Percentiles rank a stretch among this genome's conserved stretches.
Evolutionary conservation across 2,797 vertebrate species (phyloP).

Genomic region (Ceryle rudis): DNA sequence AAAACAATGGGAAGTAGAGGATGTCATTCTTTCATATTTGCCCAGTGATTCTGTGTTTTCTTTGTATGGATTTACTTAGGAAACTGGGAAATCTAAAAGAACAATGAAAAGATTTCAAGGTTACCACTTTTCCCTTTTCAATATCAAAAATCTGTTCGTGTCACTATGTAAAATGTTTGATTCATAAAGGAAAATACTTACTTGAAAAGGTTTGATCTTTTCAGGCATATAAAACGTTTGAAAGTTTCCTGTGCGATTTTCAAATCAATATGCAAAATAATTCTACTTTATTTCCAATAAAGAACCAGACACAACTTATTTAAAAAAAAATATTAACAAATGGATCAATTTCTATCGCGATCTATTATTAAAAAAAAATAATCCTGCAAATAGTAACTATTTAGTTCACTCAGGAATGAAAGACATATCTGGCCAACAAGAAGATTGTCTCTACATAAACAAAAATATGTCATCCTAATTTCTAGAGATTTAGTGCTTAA

Average conservation of each 20-base stretch:
- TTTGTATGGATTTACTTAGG: slow-evolving; percentile 62
- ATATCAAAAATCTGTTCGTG: background rate
- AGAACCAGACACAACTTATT: background rate
- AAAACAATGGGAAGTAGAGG: slow-evolving; percentile 71
- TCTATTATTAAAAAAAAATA: too few species aligned
- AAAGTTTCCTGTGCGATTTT: background rate
- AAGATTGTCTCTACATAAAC: background rate
- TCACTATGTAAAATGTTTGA: background rate
- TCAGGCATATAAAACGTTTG: background rate
- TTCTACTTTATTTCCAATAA: background rate
- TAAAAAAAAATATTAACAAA: background rate
- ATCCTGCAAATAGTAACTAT: background rate
- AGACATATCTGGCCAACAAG: background rate
- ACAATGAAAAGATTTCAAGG: slow-evolving; percentile 1
- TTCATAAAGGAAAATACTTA: background rate
- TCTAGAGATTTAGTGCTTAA: background rate
- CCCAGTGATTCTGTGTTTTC: slow-evolving; percentile 63
- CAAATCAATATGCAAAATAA: background rate
- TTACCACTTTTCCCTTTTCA: background rate
- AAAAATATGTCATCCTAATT: background rate
- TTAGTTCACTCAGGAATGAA: background rate
- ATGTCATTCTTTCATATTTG: slow-evolving; percentile 64
- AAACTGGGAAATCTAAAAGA: slow-evolving; percentile 54
- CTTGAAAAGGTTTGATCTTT: background rate
- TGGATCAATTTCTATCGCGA: background rate